Evolutionary conservation across 64 coral and sea anemone species (phyloP).

Genomic region (Platygyra sinensis): DNA sequence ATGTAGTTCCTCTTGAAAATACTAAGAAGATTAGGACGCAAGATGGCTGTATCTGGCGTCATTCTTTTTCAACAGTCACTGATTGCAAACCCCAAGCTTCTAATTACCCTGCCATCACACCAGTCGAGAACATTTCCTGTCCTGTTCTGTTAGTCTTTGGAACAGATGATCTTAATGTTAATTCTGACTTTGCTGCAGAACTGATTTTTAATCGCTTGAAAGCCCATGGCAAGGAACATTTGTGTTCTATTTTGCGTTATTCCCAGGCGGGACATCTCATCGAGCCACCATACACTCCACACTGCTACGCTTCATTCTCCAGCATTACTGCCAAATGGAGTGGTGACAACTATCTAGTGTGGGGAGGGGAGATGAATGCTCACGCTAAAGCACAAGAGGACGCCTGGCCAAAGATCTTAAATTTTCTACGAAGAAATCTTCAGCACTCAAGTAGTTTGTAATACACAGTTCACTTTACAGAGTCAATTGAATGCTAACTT

Average conservation of each 20-base stretch:
- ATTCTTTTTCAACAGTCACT: background rate
- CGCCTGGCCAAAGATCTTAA: too few species aligned
- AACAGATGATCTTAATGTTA: too few species aligned
- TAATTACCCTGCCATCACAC: conserved; percentile 11
- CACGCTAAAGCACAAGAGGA: too few species aligned
- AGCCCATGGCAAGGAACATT: conserved; percentile 36
- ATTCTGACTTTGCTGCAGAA: conserved; percentile 22
- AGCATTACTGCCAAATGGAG: background rate
- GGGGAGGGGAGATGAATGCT: too few species aligned
- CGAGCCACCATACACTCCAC: conserved; percentile 57
- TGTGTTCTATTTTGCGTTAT: conserved; percentile 49
- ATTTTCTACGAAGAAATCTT: background rate
- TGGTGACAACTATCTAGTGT: background rate
- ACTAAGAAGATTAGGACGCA: background rate
- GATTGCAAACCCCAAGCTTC: conserved; percentile 11
- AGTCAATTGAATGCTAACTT: too few species aligned
- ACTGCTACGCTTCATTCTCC: conserved; percentile 14
- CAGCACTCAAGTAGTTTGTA: too few species aligned
- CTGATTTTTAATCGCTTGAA: conserved; percentile 47
- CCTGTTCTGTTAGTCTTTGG: conserved; percentile 54
- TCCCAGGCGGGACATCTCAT: conserved; percentile 66
- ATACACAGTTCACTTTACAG: too few species aligned
- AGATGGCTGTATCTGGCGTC: background rate
- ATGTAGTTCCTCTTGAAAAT: conserved; percentile 8
- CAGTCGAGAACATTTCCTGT: conserved; percentile 54